Evolutionary conservation across 2,888 invertebrate genomes (phyloP), one percentile per base, ranked within the genome.

Genomic region (Ophion ventricosus): DNA sequence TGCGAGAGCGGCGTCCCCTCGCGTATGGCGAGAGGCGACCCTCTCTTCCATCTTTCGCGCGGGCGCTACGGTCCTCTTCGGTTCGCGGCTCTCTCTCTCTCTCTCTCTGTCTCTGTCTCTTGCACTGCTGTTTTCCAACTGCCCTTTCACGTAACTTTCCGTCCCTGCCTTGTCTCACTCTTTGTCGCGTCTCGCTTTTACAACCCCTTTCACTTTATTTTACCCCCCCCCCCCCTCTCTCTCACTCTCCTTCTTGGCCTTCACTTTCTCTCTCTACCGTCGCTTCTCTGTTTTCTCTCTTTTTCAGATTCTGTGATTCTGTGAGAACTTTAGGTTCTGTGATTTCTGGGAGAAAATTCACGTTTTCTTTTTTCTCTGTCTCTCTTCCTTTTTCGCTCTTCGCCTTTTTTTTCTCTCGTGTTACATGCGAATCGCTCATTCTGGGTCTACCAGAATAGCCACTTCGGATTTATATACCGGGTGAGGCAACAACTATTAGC

Each of bases 141-240:
- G 35, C 8, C 35, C 35, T 35, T 35, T 43, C 43, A 11, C 43
- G 43, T 10, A 43, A 43, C 43, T 43, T 14, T 43, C 14, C 3
- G 43, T 14, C 43, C 43, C 43, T 43, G 43, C 43, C 43, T 0
- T 43, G 43, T 66, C 11, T 29, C 64, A 59, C n/a, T 26, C 26
- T 17, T 35, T 66, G 75, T 79, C 83, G 10, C 49, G 43, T 64
- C 59, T 63, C 63, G 63, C 35, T 64, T 85, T 86, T 86, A 23
- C 26, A 11, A 23, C 87, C 87, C 61, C 74, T 63, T 64, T 35
- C 70, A 66, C 70, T 80, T 76, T 54, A 79, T 67, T 69, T 82
- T 8, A 8, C 80, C 49, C 75, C 83, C 82, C 83, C 83, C 83
- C 79, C 78, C 87, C 87, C 86, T 86, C 87, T 88, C 87, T 85